Percentiles rank a stretch among this genome's conserved stretches.
These are phyloP conservation scores for Gambusia holbrooki DNA, from an alignment of 2,113 vertebrate species.

Conservation along the genomic window DNA sequence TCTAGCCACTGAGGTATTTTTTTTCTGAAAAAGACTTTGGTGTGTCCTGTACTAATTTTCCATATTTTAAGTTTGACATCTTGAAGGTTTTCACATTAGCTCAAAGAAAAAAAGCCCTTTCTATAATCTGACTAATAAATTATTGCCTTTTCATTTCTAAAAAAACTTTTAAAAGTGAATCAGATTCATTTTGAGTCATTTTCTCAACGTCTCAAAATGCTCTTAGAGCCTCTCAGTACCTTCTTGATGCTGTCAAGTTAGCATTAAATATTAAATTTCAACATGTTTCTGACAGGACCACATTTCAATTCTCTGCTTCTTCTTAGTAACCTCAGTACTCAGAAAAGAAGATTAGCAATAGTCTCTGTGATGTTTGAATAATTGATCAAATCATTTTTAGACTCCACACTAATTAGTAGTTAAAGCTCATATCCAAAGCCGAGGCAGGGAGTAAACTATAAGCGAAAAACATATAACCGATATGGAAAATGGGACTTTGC, in stretches of 20 bases:
- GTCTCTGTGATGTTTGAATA: conserved; percentile 36
- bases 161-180: conserved; percentile 23
- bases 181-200: conserved; percentile 24
- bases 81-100: conserved; percentile 2
- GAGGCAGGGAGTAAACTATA: conserved; percentile 33
- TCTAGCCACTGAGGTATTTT: neutral
- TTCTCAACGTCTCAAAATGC: conserved; percentile 26
- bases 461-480: conserved; percentile 41
- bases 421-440: conserved; percentile 31
- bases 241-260: conserved; percentile 47
- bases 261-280: conserved; percentile 41
- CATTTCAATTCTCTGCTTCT: conserved; percentile 36
- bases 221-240: conserved; percentile 17
- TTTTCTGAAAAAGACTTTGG: neutral
- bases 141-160: conserved; percentile 23
- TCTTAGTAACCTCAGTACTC: conserved; percentile 28
- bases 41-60: neutral
- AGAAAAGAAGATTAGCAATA: conserved; percentile 57
- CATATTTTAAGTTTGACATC: neutral
- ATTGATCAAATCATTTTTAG: conserved; percentile 51
- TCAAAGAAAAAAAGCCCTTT: neutral
- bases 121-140: conserved; percentile 28
- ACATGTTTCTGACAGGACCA: conserved; percentile 37
- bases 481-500: conserved; percentile 58
- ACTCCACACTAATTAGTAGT: conserved; percentile 47